phyloP scores from a whole-genome alignment of 1,140 invertebrate species.

The Linepithema humile region DNA sequence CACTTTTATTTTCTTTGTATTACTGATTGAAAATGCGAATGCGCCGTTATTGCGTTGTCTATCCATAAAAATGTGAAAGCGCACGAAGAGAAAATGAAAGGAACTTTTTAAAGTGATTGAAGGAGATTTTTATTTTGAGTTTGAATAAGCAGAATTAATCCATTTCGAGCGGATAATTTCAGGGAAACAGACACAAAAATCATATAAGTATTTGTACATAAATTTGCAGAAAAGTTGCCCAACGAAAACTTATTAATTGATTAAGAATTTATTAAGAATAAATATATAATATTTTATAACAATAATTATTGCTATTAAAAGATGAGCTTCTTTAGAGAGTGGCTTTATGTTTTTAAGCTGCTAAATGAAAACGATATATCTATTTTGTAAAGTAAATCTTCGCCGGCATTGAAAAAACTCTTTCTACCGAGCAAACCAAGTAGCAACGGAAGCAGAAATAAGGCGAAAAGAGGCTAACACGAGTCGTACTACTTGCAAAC shows the following conservation, averaged over 20 bases:
- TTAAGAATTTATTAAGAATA: too few relatives aligned
- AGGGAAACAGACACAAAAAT: background rate
- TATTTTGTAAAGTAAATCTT: background rate
- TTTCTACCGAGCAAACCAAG: slow-evolving; percentile 21
- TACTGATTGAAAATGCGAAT: background rate
- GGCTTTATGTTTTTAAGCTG: background rate
- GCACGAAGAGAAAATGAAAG: background rate
- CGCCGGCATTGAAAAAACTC: background rate
- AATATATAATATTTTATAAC: too few relatives aligned
- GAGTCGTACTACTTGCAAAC: background rate
- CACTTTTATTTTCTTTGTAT: background rate
- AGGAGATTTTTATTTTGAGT: background rate
- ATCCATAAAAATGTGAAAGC: background rate
- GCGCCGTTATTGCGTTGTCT: background rate
- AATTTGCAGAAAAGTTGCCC: background rate
- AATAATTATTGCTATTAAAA: background rate
- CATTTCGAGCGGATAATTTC: background rate
- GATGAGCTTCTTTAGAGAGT: background rate
- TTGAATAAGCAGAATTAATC: background rate
- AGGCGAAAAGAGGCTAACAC: background rate
- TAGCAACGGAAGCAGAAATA: slow-evolving; percentile 1
- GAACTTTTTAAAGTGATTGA: slow-evolving; percentile 5
- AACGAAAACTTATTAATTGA: background rate
- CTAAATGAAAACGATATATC: background rate
- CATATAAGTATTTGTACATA: background rate